Base-by-base conservation (phyloP, 2,797 vertebrate genomes). In the Pitangus sulphuratus region DNA sequence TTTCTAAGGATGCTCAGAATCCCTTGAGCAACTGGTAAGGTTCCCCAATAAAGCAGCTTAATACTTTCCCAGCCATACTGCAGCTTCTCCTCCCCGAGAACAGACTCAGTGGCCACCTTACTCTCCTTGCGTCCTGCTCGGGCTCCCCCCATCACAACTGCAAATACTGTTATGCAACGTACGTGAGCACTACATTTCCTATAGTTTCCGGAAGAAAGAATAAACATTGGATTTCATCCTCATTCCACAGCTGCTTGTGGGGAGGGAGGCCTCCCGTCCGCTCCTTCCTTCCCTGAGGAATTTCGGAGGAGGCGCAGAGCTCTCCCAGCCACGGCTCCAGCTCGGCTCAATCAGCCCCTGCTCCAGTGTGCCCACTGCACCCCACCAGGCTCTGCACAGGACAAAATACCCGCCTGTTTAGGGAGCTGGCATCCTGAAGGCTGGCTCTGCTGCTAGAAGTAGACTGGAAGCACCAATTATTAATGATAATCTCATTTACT, bases 181-280 rank as follows among this genome's bases (percentile, higher is more conserved):
- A 86, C 28, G 1, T 1, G 26, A 94, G 70, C 9, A 2, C 66
- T 53, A 81, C 56, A 40, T 89, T 95, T 94, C 95, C 96, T 96
- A 96, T 94, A 96, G 92, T n/a, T 96, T 95, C 93, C 68, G 77
- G 95, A 89, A 95, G 91, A 93, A 95, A 90, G 85, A 90, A 88
- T 95, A 96, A 96, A 95, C 91, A 95, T 25, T 96, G 89, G 89
- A 91, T 93, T 95, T 93, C 91, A 77, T 94, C 78, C 93, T 95
- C 91, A 96, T 97, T 96, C 96, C 95, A 96, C 91, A 96, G 96
- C 89, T 95, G 94, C 77, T 84, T 94, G 83, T 58, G 82, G 89
- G 74, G 89, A 95, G 68, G 51, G 85, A 92, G 95, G 96, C 95
- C 91, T 95, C 95, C 85, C 33, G 0, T 94, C 70, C 51, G 53